Base-by-base conservation (phyloP, 2,797 vertebrate genomes). In the Helicolenus hilgendorfi region DNA sequence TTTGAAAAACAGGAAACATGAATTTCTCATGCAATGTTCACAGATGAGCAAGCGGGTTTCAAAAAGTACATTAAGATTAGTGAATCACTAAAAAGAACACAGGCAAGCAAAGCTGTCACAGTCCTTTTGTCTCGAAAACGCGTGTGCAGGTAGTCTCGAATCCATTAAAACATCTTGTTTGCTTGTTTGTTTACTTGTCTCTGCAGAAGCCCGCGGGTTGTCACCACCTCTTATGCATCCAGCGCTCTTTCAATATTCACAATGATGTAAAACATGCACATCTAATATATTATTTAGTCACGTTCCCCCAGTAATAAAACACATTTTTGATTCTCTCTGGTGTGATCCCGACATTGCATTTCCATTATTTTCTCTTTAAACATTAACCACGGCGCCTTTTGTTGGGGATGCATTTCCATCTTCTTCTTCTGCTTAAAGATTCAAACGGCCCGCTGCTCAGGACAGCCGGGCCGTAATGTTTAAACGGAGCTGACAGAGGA, bases 351-450 rank as follows among this genome's bases (percentile, higher is more conserved):
- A 96, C 97, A 97, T 97, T 97, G 97, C 92, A 96, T 98, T 98
- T 98, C 98, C 98, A 99, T 99, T 98, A 98, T 97, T 97, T 94
- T 96, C 98, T 99, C 96, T 98, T 99, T 98, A 99, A 99, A 98
- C 98, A 98, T 99, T 99, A 98, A 99, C 98, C 98, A 95, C 64
- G 70, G 95, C 15, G 41, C 6, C 96, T 97, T 97, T 97, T 97
- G 97, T 97, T 97, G 91, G 85, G 89, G 94, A 96, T 96, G 95
- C 95, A 94, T 96, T 97, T 97, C 83, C 91, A 91, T 89, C 85
- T 77, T 89, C 79, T 89, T 89, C 92, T 41, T 85, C 88, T 94
- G 97, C 94, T 96, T 89, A 82, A 81, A 94, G 96, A 97, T 97
- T 98, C 96, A 92, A 94, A 96, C 89, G 96, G 96, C 95, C 85